Base-by-base conservation (phyloP, 1,140 invertebrate species). In the Nephotettix cincticeps region DNA sequence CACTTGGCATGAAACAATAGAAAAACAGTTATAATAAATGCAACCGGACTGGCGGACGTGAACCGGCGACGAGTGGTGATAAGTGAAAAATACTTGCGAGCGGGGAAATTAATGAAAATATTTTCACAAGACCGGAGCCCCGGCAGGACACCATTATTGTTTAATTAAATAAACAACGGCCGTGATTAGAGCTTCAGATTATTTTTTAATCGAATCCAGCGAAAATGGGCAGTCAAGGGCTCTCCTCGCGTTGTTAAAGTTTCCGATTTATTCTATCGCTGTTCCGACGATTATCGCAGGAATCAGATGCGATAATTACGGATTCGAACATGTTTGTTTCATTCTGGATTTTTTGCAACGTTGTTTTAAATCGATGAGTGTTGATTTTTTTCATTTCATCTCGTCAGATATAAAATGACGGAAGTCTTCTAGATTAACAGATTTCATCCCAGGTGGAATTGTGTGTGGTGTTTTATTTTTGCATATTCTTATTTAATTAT, bases 91-190 rank as follows among this genome's bases (percentile, higher is more conserved):
- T 61, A 61, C 56, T 61, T 61, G 14, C 25, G 56, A 61, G 56
- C 56, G 56, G 23, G 56, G 14, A 61, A 61, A 61, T 61, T 61
- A 61, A 61, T 61, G 56, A 61, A 61, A 61, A 61, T 61, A 61
- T 61, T 61, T 61, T 61, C 56, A 61, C 56, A 61, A 61, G 56
- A 61, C 56, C 23, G 23, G 25, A 61, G 56, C 27, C 13, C 47
- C 56, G 21, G 21, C 56, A 25, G 56, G 56, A 27, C 56, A 61
- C 56, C 13, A 61, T 61, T 61, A 61, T 61, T 61, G 56, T 61
- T 61, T 61, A 61, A 61, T 61, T 61, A 29, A 61, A 61, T 61
- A 61, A 61, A 61, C 56, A 61, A 61, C 27, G 25, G 25, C 14
- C 14, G 47, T 61, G 56, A 61, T 61, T 61, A 61, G 56, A 61